Base-by-base conservation (phyloP, 2,888 invertebrate species). In the Lysandra bellargus region DNA sequence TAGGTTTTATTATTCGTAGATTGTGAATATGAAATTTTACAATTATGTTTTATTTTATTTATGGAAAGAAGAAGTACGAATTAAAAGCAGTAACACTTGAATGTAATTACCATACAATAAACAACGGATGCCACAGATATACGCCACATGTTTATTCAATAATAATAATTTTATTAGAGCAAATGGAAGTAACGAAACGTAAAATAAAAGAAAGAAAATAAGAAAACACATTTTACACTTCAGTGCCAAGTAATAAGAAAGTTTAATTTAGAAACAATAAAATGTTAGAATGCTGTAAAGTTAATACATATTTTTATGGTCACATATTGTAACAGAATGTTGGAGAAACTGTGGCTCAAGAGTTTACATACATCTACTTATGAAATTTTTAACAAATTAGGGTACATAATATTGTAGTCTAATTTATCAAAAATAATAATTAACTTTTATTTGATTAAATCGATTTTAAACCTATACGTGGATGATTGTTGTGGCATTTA, bases 211-310 rank as follows among this genome's bases (percentile, higher is more conserved):
- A 49, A 49, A 73, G 5, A 49, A 30, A 75, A 49, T 23, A 49
- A 49, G 44, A 49, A 44, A 49, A 75, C 75, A 75, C 49, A 49
- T 23, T 75, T n/a, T 9, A 44, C 75, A 23, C 44, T 49, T 49
- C 75, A 49, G 44, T 75, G 44, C 23, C 44, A 44, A 23, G 12
- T 23, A 75, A 75, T 75, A 76, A 57, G 76, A 53, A 76, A 76
- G 49, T 76, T 76, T 76, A 76, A 76, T 76, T 76, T 30, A 76
- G 76, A 76, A 76, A 76, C 76, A 53, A 76, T 76, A 57, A 76
- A 76, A 57, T 17, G 53, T 57, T 33, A 53, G 76, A 53, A 75
- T 44, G 44, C 57, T 6, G 53, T 76, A 76, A 76, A 53, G 53
- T 76, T 76, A 76, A 57, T 33, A 76, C 76, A 76, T 57, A 23